Evolutionary conservation across 2,113 vertebrate species (phyloP), one percentile per base, ranked within the genome.

Genomic region (Otolemur garnettii): DNA sequence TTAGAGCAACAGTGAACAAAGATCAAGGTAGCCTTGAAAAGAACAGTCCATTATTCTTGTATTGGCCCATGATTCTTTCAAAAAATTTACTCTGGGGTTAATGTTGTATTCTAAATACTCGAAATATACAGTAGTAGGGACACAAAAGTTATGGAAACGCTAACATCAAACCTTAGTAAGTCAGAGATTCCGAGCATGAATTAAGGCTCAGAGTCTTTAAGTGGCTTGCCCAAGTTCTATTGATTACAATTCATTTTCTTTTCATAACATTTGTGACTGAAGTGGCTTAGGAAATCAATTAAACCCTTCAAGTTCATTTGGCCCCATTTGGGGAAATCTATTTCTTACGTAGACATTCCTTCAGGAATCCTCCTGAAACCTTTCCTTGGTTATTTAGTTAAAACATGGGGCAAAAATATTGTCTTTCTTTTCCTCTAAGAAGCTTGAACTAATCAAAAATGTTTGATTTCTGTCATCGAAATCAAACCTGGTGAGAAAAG

Each of bases 251-350:
- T 69, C 45, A 93, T 81, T 95, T 92, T 90, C 22, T 82, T 90
- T 93, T 77, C 30, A 84, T 75, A 87, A 72, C 12, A 71, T 92
- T 94, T 91, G 30, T 90, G 83, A 80, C 28, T 17, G 42, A 59
- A 68, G 13, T 93, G n/a, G 6, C 22, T 96, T 60, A 91, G 55
- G 30, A 93, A 93, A 90, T 84, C 71, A 91, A 26, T 93, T 75
- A 96, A 86, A 90, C 6, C 24, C 12, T 91, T 91, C 72, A 87
- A 87, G 12, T 59, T 86, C 55, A 83, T 50, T 71, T 79, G 26
- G 17, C 90, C 86, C 69, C 35, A 75, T 90, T 96, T 78, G 18
- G 11, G 13, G 10, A 84, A 92, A 90, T 91, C n/a, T 91, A 69
- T 60, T 42, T 95, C 74, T 79, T 64, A 78, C 26, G 81, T 1